Evolutionary conservation across 2,113 vertebrate genomes (phyloP).

Genomic region (Gnathonemus echidnorhynchus): DNA sequence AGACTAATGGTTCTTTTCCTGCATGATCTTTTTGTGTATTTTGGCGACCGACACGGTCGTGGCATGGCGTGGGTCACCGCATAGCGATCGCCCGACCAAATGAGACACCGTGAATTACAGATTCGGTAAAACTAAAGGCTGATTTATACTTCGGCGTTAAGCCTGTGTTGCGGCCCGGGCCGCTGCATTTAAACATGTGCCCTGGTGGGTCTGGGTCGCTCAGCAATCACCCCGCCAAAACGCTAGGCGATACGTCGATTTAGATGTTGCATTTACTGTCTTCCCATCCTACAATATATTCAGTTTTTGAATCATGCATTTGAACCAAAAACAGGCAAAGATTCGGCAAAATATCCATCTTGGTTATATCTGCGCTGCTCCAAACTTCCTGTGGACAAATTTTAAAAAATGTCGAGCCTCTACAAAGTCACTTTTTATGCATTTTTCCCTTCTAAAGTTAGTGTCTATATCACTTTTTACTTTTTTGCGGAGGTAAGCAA

Average conservation of each 20-base stretch:
- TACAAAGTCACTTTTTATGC: neutral
- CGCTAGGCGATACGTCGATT: neutral
- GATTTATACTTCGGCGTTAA: neutral
- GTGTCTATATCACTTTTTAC: neutral
- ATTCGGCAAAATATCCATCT: neutral
- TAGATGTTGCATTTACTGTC: neutral
- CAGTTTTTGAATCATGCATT: neutral
- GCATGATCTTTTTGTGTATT: neutral
- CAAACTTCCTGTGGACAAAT: neutral
- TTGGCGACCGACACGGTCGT: neutral
- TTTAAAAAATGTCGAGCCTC: neutral
- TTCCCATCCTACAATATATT: neutral
- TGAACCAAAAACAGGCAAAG: neutral
- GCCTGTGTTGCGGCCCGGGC: too few species aligned
- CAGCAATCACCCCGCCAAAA: neutral
- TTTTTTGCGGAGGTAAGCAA: neutral
- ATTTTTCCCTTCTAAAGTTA: neutral
- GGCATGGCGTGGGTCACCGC: neutral
- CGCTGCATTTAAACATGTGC: neutral
- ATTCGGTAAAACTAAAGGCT: neutral
- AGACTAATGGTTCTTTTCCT: constrained; percentile 3
- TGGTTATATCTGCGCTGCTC: neutral
- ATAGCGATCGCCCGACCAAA: neutral
- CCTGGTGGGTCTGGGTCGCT: neutral
- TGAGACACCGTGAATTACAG: neutral